Conservation (phyloP, 2,113 vertebrate species). For the Hippocampus comes region DNA sequence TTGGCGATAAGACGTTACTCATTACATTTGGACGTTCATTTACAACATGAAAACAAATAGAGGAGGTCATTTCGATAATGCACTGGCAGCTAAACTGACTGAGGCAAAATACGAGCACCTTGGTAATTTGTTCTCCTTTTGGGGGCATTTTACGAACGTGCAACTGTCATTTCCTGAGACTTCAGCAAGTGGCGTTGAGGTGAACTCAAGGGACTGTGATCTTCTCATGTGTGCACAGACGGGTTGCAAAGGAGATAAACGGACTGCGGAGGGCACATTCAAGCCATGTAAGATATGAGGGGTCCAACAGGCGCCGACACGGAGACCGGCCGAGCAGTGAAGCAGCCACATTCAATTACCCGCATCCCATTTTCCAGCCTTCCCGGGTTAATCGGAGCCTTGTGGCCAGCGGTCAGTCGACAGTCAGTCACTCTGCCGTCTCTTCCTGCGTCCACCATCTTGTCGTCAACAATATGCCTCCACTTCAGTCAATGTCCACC, state of each 20-base stretch:
- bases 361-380: constrained; percentile 19
- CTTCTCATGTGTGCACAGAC: neutral
- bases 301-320: neutral
- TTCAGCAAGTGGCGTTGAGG: neutral
- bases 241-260: constrained; percentile 22
- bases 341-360: constrained; percentile 37
- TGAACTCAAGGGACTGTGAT: neutral
- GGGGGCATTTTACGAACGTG: neutral
- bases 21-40: constrained; percentile 3
- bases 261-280: constrained; percentile 2
- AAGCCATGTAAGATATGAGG: constrained; percentile 2
- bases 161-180: neutral
- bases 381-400: constrained; percentile 29
- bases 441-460: constrained; percentile 1
- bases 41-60: neutral
- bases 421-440: neutral
- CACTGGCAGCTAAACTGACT: neutral
- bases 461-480: neutral
- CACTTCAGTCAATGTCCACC: neutral
- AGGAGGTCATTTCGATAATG: constrained; percentile 3
- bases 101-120: neutral
- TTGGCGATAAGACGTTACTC: neutral
- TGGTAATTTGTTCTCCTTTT: neutral
- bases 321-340: constrained; percentile 5
- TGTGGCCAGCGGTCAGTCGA: constrained; percentile 29